Conservation (phyloP, 2,797 vertebrate species). For the Nyctalus aviator region DNA sequence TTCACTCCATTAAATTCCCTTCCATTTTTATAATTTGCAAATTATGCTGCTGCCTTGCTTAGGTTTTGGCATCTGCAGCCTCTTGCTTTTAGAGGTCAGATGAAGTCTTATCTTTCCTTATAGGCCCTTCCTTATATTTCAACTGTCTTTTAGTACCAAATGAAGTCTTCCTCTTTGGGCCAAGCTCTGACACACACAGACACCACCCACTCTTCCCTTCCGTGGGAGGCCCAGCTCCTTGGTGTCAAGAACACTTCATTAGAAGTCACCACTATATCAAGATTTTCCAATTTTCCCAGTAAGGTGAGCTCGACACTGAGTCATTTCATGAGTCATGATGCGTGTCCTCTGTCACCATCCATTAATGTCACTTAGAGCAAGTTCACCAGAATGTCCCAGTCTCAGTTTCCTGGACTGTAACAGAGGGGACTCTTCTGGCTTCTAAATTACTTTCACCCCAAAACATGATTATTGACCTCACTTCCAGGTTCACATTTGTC, state of each 20-base stretch:
- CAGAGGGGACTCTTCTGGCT: not conserved
- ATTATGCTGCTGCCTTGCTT: not conserved
- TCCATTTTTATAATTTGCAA: conserved; percentile 18
- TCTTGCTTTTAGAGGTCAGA: conserved; percentile 31
- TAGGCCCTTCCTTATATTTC: not conserved
- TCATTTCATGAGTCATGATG: not conserved
- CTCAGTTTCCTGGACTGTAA: not conserved
- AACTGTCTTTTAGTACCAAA: not conserved
- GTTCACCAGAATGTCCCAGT: not conserved
- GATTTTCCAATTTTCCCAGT: conserved; percentile 33
- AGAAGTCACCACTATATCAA: conserved; percentile 2
- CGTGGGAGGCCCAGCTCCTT: not conserved
- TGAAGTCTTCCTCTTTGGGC: conserved; percentile 3
- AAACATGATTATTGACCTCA: conserved; percentile 11
- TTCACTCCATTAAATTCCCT: not conserved
- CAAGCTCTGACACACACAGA: not conserved
- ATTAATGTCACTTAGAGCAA: conserved; percentile 12
- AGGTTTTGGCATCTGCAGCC: not conserved
- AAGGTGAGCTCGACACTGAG: not conserved
- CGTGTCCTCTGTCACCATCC: not conserved
- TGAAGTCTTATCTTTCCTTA: not conserved
- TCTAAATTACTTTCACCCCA: conserved; percentile 54
- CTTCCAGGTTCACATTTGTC: conserved; percentile 1
- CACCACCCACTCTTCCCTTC: not conserved
- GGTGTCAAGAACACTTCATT: not conserved